Percentiles rank a stretch among this genome's conserved stretches.
Evolutionary conservation across 2,797 vertebrate species (phyloP).

Genomic region (Eulemur mongoz): DNA sequence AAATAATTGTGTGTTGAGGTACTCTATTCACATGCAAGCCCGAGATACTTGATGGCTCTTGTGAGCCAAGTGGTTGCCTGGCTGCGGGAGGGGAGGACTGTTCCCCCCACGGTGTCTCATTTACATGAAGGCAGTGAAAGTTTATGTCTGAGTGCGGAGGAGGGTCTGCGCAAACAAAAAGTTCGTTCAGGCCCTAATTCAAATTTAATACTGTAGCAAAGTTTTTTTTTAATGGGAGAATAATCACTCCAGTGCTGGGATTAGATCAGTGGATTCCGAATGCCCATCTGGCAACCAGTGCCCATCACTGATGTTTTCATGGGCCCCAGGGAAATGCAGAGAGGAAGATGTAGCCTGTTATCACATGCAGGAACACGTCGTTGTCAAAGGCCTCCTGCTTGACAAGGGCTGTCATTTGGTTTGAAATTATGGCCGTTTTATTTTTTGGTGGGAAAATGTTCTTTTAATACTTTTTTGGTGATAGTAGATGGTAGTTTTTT

Average conservation of each 20-base stretch:
- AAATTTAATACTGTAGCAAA: slow-evolving; percentile 42
- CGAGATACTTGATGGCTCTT: background rate
- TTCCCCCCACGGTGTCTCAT: background rate
- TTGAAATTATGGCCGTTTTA: background rate
- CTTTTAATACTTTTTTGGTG: background rate
- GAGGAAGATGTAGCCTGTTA: background rate
- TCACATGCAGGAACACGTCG: background rate
- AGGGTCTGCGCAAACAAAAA: slow-evolving; percentile 47
- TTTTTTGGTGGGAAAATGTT: background rate
- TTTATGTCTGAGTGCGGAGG: background rate
- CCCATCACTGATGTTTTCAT: background rate
- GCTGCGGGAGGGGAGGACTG: background rate
- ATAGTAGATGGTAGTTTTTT: background rate
- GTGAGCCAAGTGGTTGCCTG: background rate
- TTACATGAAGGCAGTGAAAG: background rate
- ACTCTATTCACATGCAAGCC: background rate
- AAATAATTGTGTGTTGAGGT: background rate
- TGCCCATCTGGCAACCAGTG: background rate
- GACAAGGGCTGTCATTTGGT: background rate
- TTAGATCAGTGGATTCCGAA: background rate
- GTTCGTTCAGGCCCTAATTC: slow-evolving; percentile 14
- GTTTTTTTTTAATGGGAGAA: background rate
- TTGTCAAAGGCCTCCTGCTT: background rate
- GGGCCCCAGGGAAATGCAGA: background rate
- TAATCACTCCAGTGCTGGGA: background rate